Conservation (phyloP, 2,113 vertebrate species). For the Macaca nemestrina region DNA sequence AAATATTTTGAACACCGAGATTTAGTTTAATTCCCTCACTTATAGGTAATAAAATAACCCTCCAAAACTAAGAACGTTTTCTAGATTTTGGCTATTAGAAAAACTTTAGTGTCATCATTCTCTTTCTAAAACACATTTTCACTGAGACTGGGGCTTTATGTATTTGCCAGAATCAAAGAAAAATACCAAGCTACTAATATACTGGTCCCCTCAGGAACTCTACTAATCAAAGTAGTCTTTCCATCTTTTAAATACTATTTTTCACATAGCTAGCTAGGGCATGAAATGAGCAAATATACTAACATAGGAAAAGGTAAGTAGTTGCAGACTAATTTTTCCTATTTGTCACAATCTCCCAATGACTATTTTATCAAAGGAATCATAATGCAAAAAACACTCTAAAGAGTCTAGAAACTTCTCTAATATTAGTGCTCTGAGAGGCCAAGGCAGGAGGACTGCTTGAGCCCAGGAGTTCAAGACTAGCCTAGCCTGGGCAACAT, state of each 20-base stretch:
- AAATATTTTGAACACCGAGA: conserved; percentile 1
- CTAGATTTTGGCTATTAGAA: conserved; percentile 12
- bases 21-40: conserved; percentile 33
- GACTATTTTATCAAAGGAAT: neutral
- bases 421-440: neutral
- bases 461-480: neutral
- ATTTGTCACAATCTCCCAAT: conserved; percentile 10
- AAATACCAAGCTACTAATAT: neutral
- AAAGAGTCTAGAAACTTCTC: neutral
- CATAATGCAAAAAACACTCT: neutral
- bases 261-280: neutral
- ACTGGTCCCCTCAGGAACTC: neutral
- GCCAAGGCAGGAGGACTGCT: neutral
- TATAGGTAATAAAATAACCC: neutral
- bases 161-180: conserved; percentile 45
- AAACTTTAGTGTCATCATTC: neutral
- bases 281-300: conserved; percentile 14
- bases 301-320: neutral
- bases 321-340: neutral
- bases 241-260: conserved; percentile 23
- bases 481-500: neutral
- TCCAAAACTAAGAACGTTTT: neutral
- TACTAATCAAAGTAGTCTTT: neutral
- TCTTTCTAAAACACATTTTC: conserved; percentile 42
- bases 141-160: conserved; percentile 4